These are phyloP conservation scores for Mormoops blainvillei DNA, from an alignment of 2,113 vertebrate species.

Conservation along the genomic window DNA sequence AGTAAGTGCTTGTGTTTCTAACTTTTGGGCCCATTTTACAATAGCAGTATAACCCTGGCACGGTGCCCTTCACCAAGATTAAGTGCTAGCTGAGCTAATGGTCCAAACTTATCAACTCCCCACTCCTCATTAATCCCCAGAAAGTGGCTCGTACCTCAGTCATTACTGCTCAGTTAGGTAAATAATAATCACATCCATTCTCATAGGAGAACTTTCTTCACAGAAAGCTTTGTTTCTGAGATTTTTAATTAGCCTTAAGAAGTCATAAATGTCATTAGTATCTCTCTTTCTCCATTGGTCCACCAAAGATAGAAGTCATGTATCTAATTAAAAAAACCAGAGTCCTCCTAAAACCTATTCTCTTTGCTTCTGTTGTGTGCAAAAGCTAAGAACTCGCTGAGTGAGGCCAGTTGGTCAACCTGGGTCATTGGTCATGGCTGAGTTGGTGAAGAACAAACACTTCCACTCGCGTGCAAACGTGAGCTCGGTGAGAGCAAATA, in stretches of 20 bases:
- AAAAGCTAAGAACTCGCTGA: not conserved
- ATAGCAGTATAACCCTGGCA: conserved; percentile 17
- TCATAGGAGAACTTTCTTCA: conserved; percentile 10
- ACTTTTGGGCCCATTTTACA: conserved; percentile 16
- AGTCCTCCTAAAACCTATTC: not conserved
- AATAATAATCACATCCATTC: conserved; percentile 51
- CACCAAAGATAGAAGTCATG: not conserved
- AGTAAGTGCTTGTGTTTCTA: not conserved
- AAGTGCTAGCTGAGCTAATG: conserved; percentile 22
- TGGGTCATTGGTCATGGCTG: no score
- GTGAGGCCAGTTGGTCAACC: not conserved
- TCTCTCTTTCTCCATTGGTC: not conserved
- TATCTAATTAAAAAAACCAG: not conserved
- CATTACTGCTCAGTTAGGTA: conserved; percentile 62
- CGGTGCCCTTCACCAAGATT: not conserved
- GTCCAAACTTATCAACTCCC: not conserved
- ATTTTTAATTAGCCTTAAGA: conserved; percentile 15
- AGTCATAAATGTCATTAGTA: not conserved
- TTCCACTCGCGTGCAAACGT: not conserved
- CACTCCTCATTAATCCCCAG: conserved; percentile 34
- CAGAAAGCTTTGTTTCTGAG: not conserved
- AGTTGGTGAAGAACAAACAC: not conserved
- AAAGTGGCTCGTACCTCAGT: conserved; percentile 22
- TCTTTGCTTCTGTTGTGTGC: not conserved
- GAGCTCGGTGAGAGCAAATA: not conserved